phyloP scores from a whole-genome alignment of 2,797 vertebrate genomes.

The Australoheros facetus region DNA sequence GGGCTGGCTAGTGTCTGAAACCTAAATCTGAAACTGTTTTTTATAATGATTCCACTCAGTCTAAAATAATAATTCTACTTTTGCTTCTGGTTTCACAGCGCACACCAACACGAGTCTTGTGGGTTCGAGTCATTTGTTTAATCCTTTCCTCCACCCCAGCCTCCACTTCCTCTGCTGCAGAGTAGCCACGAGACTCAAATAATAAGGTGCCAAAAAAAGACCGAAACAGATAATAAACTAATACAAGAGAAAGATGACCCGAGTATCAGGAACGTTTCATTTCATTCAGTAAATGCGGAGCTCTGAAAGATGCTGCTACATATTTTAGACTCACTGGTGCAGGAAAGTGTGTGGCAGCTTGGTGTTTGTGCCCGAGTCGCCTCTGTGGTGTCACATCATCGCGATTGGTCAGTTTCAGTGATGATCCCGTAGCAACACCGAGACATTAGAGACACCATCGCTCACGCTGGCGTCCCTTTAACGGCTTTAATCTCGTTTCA shows the following conservation, averaged over 20 bases:
- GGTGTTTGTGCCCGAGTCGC: neutral
- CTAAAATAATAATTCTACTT: slow-evolving; percentile 3
- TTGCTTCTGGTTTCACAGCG: neutral
- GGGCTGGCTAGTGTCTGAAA: neutral
- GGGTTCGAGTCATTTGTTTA: slow-evolving; percentile 7
- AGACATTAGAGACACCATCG: neutral
- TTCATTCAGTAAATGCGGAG: neutral
- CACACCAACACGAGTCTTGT: neutral
- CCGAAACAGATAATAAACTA: neutral
- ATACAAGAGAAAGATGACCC: neutral
- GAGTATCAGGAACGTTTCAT: neutral
- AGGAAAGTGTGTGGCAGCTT: neutral
- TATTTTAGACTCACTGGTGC: too few species aligned
- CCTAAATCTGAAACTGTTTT: neutral
- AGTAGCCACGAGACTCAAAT: neutral
- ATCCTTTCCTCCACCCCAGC: neutral
- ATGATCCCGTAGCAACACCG: neutral
- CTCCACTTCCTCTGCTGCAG: neutral
- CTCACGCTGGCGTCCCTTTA: slow-evolving; percentile 1
- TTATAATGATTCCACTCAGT: neutral
- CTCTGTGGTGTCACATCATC: neutral
- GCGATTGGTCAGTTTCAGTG: neutral
- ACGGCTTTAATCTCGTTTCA: neutral
- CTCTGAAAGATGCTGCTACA: neutral
- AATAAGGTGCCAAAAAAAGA: neutral